Conservation (phyloP, 2,113 vertebrate species). For the Pterophyllum scalare region DNA sequence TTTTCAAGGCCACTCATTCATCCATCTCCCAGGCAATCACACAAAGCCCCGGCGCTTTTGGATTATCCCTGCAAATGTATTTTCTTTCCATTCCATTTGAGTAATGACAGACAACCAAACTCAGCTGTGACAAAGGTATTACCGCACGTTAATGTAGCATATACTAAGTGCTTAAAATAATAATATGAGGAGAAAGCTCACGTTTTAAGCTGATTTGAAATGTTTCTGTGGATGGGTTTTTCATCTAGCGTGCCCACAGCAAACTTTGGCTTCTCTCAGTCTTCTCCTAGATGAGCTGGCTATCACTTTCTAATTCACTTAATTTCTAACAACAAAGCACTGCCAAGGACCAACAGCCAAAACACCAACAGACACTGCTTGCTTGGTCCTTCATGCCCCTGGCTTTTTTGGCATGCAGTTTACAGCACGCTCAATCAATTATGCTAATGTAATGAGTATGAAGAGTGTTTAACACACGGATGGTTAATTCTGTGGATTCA, state of each 20-base stretch:
- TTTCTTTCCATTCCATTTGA: slow-evolving; percentile 60
- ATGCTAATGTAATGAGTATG: slow-evolving; percentile 71
- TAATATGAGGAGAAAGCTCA: not conserved
- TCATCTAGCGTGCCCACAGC: not conserved
- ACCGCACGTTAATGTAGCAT: slow-evolving; percentile 26
- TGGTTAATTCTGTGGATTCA: slow-evolving; percentile 45
- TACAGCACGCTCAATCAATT: slow-evolving; percentile 71
- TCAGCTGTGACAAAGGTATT: slow-evolving; percentile 59
- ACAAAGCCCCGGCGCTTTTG: slow-evolving; percentile 61
- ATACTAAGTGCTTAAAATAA: slow-evolving; percentile 24
- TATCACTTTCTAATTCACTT: slow-evolving; percentile 72
- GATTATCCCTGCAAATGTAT: slow-evolving; percentile 73
- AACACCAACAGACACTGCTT: slow-evolving; percentile 55
- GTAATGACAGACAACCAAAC: slow-evolving; percentile 59
- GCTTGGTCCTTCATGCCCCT: slow-evolving; percentile 52
- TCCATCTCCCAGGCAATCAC: slow-evolving; percentile 59
- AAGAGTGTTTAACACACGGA: slow-evolving; percentile 60
- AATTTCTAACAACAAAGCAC: slow-evolving; percentile 72
- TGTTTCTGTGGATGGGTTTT: not conserved
- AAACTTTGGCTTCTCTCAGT: slow-evolving; percentile 38
- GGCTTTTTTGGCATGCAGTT: slow-evolving; percentile 64
- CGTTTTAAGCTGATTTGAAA: slow-evolving; percentile 31
- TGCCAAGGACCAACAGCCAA: slow-evolving; percentile 72
- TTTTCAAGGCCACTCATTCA: slow-evolving; percentile 61
- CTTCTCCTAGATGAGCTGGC: slow-evolving; percentile 36